Evolutionary conservation across 1,140 invertebrate genomes (phyloP), one percentile per base, ranked within the genome.

Genomic region (Diorhabda carinulata): DNA sequence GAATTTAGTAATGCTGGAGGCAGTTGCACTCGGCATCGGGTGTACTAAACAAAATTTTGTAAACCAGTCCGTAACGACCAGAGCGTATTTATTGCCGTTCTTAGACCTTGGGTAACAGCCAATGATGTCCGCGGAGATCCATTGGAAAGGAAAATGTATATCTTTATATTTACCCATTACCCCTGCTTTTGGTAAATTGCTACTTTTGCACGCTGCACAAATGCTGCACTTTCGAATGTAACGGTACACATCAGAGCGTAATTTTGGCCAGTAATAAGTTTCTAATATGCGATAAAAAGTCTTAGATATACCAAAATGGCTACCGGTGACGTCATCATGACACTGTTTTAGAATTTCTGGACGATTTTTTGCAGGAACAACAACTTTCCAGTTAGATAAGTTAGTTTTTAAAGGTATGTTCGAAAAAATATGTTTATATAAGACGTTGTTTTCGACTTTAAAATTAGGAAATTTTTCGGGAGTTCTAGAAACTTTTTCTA

Each of bases 51-150:
- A 60, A 71, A 45, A 73, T 64, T 73, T 73, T 7, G 69, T 68
- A 58, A 73, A 73, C 64, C 66, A 70, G 57, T 73, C 71, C 2
- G 47, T 8, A 4, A 67, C 71, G n/a, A 64, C 71, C 2, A 73
- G 56, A 3, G 65, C 7, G 57, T 67, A 73, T 41, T 61, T 45
- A 62, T 67, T 67, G 6, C 71, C 69, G 42, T 52, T 43, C 67
- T 70, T 70, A n/a, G 69, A 67, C 8, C 66, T 43, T 0, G 76
- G 74, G n/a, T 80, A 71, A 25, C 67, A 64, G 25, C 70, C 70
- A 5, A 72, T 43, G 7, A 69, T 4, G 64, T 66, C 70, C 5
- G 58, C 44, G 1, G 71, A 70, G 59, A 73, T 70, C 3, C 41
- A 58, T 56, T 73, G 71, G 57, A 67, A 72, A 41, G 71, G 71